phyloP scores from a whole-genome alignment of 2,797 vertebrate species.

The Lemur catta region DNA sequence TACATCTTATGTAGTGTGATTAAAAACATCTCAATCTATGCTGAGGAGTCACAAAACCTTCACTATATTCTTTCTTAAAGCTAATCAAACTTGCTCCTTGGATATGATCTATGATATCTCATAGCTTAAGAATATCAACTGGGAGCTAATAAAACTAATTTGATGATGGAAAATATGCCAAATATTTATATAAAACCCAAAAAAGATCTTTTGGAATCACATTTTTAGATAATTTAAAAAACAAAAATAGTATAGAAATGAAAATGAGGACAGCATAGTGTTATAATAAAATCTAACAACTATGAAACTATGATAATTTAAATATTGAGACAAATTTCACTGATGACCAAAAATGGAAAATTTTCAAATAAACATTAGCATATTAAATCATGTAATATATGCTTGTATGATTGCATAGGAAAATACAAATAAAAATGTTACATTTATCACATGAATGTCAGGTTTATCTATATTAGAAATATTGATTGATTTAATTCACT shows the following conservation, averaged over 20 bases:
- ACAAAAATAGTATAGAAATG: neutral
- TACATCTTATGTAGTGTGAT: neutral
- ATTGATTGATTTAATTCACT: neutral
- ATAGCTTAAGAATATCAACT: neutral
- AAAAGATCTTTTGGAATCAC: neutral
- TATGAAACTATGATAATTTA: neutral
- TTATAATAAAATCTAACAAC: neutral
- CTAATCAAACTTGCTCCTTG: neutral
- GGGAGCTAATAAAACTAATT: neutral
- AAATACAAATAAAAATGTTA: neutral
- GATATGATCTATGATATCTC: neutral
- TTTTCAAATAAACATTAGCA: neutral
- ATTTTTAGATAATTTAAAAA: too few relatives aligned
- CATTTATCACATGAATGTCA: neutral
- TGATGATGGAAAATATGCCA: neutral
- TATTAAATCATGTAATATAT: neutral
- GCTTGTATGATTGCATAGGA: neutral
- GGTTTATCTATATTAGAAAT: neutral
- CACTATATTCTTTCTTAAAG: neutral
- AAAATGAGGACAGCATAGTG: neutral
- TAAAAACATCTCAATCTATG: neutral
- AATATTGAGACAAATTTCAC: neutral
- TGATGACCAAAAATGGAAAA: neutral
- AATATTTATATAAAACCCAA: neutral
- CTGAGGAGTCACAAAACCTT: neutral